Evolutionary conservation across 2,113 vertebrate species (phyloP).

Genomic region (Micromys minutus): DNA sequence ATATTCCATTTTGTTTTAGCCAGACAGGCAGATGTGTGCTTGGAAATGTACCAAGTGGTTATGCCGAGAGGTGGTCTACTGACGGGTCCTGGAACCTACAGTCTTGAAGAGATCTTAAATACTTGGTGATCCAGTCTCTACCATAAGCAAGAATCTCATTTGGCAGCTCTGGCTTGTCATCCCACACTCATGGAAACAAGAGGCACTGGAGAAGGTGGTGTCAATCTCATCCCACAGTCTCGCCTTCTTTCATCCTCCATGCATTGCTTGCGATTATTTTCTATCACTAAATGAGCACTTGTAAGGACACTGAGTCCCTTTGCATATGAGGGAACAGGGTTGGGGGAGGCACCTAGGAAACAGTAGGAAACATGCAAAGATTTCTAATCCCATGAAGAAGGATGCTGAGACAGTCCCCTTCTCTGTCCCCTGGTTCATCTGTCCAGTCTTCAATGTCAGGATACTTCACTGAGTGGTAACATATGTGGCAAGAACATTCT

Average conservation of each 20-base stretch:
- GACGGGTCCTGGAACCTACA: not conserved
- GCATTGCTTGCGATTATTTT: not conserved
- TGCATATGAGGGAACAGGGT: not conserved
- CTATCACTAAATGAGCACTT: slow-evolving; percentile 62
- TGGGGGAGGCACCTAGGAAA: not conserved
- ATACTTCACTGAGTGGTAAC: slow-evolving; percentile 56
- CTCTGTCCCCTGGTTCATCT: slow-evolving; percentile 70
- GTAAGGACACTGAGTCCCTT: slow-evolving; percentile 30
- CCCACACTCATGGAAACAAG: not conserved
- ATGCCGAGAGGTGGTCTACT: not conserved
- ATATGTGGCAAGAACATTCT: not conserved
- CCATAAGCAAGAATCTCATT: not conserved
- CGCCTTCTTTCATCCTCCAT: not conserved
- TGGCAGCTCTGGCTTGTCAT: not conserved
- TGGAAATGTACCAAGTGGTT: not conserved
- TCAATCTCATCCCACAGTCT: not conserved
- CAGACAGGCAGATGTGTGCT: not conserved
- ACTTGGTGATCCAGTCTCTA: not conserved
- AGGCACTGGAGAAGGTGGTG: not conserved
- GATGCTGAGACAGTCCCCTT: slow-evolving; percentile 66
- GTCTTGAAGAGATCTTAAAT: not conserved
- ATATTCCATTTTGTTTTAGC: not conserved
- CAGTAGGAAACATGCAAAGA: not conserved
- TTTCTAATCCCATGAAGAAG: slow-evolving; percentile 61
- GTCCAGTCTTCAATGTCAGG: slow-evolving; percentile 76